Conservation (phyloP, 2,888 invertebrate species). For the Luffia ferchaultella region DNA sequence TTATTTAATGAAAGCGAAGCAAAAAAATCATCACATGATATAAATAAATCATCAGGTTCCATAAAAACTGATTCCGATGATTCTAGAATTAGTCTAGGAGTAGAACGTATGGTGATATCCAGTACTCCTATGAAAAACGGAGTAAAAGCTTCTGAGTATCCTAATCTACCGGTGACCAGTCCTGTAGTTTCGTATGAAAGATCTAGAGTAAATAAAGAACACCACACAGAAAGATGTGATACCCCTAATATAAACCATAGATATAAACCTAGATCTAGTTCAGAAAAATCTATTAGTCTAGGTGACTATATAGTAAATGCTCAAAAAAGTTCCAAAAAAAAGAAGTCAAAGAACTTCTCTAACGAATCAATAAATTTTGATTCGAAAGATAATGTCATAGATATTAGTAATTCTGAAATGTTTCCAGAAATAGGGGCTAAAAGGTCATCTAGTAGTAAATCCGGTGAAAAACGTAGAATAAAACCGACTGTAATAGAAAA, state of each 20-base stretch:
- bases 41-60: conserved; percentile 30
- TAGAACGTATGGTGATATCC: conserved; percentile 34
- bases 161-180: conserved; percentile 28
- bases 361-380: conserved; percentile 23
- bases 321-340: conserved; percentile 36
- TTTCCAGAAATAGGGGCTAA: conserved; percentile 49
- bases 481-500: conserved; percentile 59
- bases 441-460: conserved; percentile 40
- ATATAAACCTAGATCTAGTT: conserved; percentile 24
- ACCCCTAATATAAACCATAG: conserved; percentile 39
- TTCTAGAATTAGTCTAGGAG: conserved; percentile 30
- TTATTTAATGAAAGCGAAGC: conserved; percentile 33
- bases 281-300: conserved; percentile 37
- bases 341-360: conserved; percentile 31
- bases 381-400: conserved; percentile 32
- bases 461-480: conserved; percentile 51
- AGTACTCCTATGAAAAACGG: conserved; percentile 51
- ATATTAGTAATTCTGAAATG: conserved; percentile 44
- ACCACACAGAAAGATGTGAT: conserved; percentile 35
- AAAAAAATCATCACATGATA: conserved; percentile 20
- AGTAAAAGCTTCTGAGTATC: conserved; percentile 28
- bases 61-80: conserved; percentile 29
- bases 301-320: conserved; percentile 43
- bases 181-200: conserved; percentile 33
- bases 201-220: neutral